These are phyloP conservation scores for Sebastolobus alascanus DNA, from an alignment of 2,797 vertebrate genomes.

Conservation along the genomic window DNA sequence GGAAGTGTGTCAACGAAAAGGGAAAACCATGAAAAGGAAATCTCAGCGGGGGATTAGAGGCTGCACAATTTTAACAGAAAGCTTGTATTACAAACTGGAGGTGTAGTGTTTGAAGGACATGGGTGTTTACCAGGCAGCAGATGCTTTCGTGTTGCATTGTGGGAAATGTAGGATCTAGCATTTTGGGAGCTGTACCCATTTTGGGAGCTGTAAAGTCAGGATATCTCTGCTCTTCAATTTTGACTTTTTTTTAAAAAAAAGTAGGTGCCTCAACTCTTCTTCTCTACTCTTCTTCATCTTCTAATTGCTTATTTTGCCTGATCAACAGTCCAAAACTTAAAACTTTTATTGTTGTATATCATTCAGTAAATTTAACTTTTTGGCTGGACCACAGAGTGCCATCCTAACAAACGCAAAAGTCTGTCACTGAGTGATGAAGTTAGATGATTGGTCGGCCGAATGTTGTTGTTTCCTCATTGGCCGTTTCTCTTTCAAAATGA, in stretches of 20 bases:
- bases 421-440: too few relatives aligned
- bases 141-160: background rate
- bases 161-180: background rate
- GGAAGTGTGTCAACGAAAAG: constrained; percentile 36
- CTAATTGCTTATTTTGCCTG: background rate
- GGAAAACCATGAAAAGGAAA: background rate
- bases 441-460: too few relatives aligned
- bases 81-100: background rate
- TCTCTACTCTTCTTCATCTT: background rate
- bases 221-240: background rate
- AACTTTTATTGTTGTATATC: background rate
- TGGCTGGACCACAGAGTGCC: too few relatives aligned
- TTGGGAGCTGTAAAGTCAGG: background rate
- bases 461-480: too few relatives aligned
- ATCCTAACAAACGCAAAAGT: too few relatives aligned
- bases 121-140: background rate
- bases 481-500: too few relatives aligned
- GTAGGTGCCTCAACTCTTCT: background rate
- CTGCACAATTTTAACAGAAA: background rate
- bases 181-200: background rate
- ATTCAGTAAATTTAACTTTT: background rate
- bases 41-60: background rate
- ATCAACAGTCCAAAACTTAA: background rate
- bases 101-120: background rate
- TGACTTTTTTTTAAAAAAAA: background rate